Conservation (phyloP, 2,888 invertebrate species). For the Callinectes sapidus region DNA sequence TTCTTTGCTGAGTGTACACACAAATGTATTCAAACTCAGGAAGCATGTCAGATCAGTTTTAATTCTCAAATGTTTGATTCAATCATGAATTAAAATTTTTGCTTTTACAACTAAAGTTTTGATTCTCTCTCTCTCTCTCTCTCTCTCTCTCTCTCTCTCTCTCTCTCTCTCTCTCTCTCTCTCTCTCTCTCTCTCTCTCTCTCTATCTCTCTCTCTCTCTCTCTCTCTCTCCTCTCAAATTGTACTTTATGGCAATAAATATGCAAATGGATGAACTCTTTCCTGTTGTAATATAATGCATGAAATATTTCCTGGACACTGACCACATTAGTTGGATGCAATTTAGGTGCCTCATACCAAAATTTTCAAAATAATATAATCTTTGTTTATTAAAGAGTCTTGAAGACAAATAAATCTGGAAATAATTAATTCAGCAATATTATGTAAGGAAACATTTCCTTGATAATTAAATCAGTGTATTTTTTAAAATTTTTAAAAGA, state of each 20-base stretch:
- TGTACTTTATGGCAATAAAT: background rate
- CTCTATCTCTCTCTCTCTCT: background rate
- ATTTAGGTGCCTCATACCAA: background rate
- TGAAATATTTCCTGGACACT: background rate
- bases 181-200: background rate
- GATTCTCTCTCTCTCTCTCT: background rate
- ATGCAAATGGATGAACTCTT: background rate
- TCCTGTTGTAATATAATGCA: background rate
- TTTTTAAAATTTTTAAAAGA: background rate
- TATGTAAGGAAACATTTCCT: background rate
- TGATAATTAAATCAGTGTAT: background rate
- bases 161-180: slow-evolving; percentile 3
- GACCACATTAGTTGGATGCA: background rate
- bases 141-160: background rate
- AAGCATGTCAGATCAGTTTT: background rate
- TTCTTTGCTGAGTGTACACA: slow-evolving; percentile 13
- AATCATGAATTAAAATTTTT: background rate
- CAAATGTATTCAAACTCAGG: background rate
- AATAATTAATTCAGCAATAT: background rate
- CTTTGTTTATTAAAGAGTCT: background rate
- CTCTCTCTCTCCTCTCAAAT: slow-evolving; percentile 14
- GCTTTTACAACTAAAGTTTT: background rate
- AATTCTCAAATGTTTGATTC: background rate
- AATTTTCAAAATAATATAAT: background rate
- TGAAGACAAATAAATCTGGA: background rate